phyloP scores from a whole-genome alignment of 2,113 vertebrate genomes.

The Garra rufa region DNA sequence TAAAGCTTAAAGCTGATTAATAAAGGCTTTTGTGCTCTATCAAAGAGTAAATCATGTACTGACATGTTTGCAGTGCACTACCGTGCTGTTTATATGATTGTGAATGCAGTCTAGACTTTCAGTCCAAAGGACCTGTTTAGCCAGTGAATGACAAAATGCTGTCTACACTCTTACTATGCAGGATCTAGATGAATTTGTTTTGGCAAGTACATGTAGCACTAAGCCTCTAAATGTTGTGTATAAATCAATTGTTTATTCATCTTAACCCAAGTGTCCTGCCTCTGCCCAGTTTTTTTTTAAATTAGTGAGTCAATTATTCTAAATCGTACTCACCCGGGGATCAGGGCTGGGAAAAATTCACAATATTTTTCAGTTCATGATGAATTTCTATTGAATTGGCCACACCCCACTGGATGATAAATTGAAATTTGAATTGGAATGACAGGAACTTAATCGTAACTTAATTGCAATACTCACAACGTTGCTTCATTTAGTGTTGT shows the following conservation, averaged over 20 bases:
- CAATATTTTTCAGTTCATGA: background rate
- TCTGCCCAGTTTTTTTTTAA: too few relatives aligned
- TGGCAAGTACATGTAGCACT: constrained; percentile 14
- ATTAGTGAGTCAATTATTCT: background rate
- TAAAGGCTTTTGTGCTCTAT: background rate
- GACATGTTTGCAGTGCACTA: background rate
- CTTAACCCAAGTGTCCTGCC: background rate
- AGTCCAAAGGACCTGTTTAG: background rate
- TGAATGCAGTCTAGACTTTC: constrained; percentile 25
- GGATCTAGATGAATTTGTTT: background rate
- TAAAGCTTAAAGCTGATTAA: constrained; percentile 3
- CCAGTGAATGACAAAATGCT: background rate
- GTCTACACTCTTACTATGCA: background rate
- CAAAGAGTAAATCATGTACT: constrained; percentile 4
- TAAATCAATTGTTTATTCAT: background rate
- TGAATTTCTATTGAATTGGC: background rate
- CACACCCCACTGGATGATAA: background rate
- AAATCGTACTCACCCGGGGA: background rate
- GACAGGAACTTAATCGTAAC: too few relatives aligned
- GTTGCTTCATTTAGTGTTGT: too few relatives aligned
- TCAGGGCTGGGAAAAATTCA: background rate
- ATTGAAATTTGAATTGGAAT: background rate
- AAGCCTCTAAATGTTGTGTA: background rate
- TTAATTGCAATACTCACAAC: too few relatives aligned
- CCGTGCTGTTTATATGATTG: background rate